These are phyloP conservation scores for Asbolus verrucosus DNA, from an alignment of 1,140 invertebrate species.

Conservation along the genomic window DNA sequence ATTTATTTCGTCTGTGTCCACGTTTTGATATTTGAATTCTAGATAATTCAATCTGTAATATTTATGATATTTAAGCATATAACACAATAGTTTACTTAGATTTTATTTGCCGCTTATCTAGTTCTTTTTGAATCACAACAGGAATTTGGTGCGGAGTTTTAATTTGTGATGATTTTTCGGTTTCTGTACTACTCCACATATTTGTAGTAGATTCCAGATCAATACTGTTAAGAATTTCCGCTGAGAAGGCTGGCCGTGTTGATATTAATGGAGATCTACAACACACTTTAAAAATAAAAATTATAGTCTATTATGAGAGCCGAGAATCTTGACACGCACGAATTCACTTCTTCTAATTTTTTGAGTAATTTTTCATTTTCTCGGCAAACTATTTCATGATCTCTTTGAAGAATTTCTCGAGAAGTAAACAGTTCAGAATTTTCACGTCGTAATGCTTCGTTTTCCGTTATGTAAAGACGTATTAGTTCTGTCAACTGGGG, in stretches of 20 bases:
- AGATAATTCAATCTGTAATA: slow-evolving; percentile 14
- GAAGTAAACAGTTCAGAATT: slow-evolving; percentile 87
- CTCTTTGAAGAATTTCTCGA: slow-evolving; percentile 83
- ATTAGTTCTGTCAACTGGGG: slow-evolving; percentile 80
- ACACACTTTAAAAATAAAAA: slow-evolving; percentile 73
- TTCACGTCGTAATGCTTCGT: slow-evolving; percentile 85
- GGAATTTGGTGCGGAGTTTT: slow-evolving; percentile 63
- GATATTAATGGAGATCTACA: slow-evolving; percentile 83
- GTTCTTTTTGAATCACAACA: slow-evolving; percentile 71
- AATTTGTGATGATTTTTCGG: slow-evolving; percentile 4
- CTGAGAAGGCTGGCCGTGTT: slow-evolving; percentile 77
- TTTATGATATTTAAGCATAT: not conserved
- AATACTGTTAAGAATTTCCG: slow-evolving; percentile 64
- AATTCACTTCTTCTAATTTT: slow-evolving; percentile 89
- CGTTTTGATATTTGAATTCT: slow-evolving; percentile 18
- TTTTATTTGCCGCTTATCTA: slow-evolving; percentile 71
- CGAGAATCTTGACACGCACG: slow-evolving; percentile 71
- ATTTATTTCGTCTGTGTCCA: slow-evolving; percentile 47
- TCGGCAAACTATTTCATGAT: slow-evolving; percentile 89
- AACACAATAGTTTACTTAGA: slow-evolving; percentile 60
- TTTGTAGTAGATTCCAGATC: slow-evolving; percentile 66
- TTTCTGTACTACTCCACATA: slow-evolving; percentile 78
- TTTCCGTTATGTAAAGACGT: slow-evolving; percentile 85
- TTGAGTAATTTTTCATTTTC: slow-evolving; percentile 90
- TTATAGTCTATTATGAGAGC: slow-evolving; percentile 4